phyloP scores from a whole-genome alignment of 2,797 vertebrate genomes.

The Hafferia zeledoni region DNA sequence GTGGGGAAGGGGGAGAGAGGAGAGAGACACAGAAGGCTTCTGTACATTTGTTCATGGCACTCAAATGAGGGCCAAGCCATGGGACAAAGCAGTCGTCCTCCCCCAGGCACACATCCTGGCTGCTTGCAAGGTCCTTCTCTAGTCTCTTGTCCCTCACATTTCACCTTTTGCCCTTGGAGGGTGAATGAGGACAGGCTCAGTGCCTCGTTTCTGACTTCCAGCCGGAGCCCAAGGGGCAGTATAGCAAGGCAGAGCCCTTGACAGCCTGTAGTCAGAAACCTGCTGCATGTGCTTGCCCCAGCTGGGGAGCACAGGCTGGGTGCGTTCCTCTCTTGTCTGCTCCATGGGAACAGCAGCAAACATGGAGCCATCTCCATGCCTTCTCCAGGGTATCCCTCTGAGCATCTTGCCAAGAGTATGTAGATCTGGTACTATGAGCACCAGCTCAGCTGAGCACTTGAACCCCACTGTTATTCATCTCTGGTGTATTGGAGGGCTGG shows the following conservation, averaged over 20 bases:
- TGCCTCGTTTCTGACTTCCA: not conserved
- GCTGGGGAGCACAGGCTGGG: not conserved
- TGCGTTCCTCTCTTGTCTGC: not conserved
- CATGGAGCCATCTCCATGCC: not conserved
- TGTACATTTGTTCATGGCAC: not conserved
- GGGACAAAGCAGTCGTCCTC: not conserved
- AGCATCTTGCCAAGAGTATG: not conserved
- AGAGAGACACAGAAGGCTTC: slow-evolving; percentile 49
- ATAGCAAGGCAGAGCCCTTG: not conserved
- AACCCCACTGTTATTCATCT: rapidly evolving
- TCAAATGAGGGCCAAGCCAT: not conserved
- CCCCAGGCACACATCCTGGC: rapidly evolving
- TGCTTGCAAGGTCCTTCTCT: not conserved
- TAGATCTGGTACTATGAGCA: not conserved
- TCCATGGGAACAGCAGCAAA: not conserved
- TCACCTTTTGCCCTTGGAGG: not conserved
- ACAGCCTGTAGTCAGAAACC: not conserved
- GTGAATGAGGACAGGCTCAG: not conserved
- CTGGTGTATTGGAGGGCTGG: not conserved
- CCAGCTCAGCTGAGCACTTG: rapidly evolving
- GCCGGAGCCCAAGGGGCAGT: not conserved
- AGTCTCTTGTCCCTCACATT: not conserved
- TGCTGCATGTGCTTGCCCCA: rapidly evolving
- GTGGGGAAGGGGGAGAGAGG: slow-evolving; percentile 14
- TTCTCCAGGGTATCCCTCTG: not conserved